Evolutionary conservation across 2,797 vertebrate genomes (phyloP).

Genomic region (Limosa lapponica): DNA sequence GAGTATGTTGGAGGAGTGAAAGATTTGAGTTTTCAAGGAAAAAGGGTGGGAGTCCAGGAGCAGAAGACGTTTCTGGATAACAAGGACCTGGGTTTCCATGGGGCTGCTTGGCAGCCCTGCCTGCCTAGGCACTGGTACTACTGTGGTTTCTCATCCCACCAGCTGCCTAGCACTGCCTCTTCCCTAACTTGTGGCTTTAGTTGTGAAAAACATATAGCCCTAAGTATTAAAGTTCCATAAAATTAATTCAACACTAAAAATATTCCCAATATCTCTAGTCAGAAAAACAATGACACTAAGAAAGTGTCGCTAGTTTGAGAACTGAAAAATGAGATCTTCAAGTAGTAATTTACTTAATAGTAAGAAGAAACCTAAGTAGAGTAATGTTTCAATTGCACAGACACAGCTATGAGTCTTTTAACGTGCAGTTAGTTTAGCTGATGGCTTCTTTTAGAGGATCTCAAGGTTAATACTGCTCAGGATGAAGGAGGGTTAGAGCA

Average conservation of each 20-base stretch:
- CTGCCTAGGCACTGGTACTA: background rate
- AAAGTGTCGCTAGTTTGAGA: background rate
- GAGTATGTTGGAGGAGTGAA: background rate
- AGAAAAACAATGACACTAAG: background rate
- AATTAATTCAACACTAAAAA: background rate
- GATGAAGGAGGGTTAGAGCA: background rate
- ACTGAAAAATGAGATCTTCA: background rate
- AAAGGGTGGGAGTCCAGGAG: background rate
- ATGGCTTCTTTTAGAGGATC: background rate
- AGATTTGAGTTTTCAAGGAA: background rate
- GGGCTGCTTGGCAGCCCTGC: background rate
- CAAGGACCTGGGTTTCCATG: background rate
- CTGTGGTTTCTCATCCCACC: rapidly evolving
- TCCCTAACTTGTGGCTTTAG: background rate
- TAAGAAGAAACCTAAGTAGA: background rate
- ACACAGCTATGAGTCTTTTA: background rate
- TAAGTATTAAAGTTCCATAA: background rate
- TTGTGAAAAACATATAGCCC: background rate
- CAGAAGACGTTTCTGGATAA: background rate
- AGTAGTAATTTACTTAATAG: background rate
- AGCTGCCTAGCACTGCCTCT: background rate
- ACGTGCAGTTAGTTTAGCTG: background rate
- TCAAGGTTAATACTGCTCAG: background rate
- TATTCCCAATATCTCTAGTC: background rate
- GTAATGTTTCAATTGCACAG: background rate